phyloP scores from a whole-genome alignment of 2,113 vertebrate species.

The Cairina moschata region DNA sequence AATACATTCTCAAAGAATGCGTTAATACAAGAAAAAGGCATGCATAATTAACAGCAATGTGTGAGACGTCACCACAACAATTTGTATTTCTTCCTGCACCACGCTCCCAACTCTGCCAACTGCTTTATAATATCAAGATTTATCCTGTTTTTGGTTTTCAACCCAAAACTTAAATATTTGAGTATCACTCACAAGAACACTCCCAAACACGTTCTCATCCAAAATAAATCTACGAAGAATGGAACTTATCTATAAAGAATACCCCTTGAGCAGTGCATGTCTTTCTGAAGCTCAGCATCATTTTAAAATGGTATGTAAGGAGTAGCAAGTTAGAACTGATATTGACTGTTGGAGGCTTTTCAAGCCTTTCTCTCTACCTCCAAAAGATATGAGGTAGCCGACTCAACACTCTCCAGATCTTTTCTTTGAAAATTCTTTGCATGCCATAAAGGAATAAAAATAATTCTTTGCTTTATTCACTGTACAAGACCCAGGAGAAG shows the following conservation, averaged over 20 bases:
- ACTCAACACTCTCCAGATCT: neutral
- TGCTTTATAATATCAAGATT: neutral
- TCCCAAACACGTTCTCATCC: neutral
- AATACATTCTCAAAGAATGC: neutral
- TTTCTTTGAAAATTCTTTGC: neutral
- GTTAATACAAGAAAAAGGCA: neutral
- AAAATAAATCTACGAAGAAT: neutral
- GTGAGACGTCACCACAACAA: neutral
- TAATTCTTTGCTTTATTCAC: neutral
- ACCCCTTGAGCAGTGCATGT: neutral
- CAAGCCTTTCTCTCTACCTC: neutral
- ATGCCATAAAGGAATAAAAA: neutral
- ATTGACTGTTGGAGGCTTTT: neutral
- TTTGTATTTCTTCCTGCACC: neutral
- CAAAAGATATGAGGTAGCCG: neutral
- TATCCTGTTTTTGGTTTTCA: neutral
- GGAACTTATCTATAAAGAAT: neutral
- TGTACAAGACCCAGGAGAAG: neutral
- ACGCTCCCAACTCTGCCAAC: neutral
- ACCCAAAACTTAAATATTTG: neutral
- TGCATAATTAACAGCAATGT: neutral
- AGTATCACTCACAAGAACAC: neutral
- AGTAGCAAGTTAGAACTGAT: neutral
- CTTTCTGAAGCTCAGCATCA: neutral
- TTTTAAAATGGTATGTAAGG: neutral